A percentile compares a stretch with the other conserved stretches of the same genome.
Evolutionary conservation across 1,140 invertebrate genomes (phyloP).

Genomic region (Atta cephalotes): DNA sequence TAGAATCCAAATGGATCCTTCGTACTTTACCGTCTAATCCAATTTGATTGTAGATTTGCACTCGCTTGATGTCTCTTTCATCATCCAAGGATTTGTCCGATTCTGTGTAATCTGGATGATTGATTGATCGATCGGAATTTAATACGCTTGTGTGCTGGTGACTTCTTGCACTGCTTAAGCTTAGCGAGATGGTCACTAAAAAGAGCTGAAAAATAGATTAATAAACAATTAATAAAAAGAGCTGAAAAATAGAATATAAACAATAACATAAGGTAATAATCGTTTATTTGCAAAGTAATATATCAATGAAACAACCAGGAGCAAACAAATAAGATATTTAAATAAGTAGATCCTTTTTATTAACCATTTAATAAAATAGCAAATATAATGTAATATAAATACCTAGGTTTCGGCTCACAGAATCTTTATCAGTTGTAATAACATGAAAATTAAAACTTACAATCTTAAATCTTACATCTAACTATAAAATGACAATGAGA

Average conservation of each 20-base stretch:
- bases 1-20: slow-evolving; percentile 67
- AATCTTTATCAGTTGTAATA: too few species aligned
- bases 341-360: too few species aligned
- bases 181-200: slow-evolving; percentile 4
- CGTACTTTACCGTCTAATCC: slow-evolving; percentile 78
- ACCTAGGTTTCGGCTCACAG: too few species aligned
- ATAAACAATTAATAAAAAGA: slow-evolving; percentile 21
- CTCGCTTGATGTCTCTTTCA: slow-evolving; percentile 6
- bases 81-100: slow-evolving; percentile 22
- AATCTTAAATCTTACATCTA: too few species aligned
- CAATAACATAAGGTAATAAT: background rate
- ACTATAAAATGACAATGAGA: too few species aligned
- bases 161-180: background rate
- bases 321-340: too few species aligned
- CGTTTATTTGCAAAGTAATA: too few species aligned
- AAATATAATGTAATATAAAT: too few species aligned
- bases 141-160: background rate
- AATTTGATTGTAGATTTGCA: slow-evolving; percentile 73
- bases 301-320: too few species aligned
- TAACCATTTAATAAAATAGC: too few species aligned
- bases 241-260: slow-evolving; percentile 34
- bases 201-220: slow-evolving; percentile 50
- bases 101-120: background rate
- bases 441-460: too few species aligned
- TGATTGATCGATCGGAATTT: background rate